Evolutionary conservation across 2,888 invertebrate genomes (phyloP).

Genomic region (Cataglyphis livida): DNA sequence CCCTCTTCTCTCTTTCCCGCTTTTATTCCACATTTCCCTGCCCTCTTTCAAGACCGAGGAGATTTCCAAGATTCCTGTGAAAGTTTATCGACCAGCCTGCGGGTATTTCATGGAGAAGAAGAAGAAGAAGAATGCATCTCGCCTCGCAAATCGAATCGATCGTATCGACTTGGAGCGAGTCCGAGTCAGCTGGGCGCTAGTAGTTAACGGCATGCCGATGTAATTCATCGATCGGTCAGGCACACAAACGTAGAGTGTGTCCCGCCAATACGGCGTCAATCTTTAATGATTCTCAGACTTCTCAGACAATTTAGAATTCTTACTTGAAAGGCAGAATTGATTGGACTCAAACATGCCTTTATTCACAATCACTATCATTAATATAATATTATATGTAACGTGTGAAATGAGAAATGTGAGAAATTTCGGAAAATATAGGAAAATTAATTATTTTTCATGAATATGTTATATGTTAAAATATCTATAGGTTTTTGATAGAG

Average conservation of each 20-base stretch:
- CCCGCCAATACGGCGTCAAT: neutral
- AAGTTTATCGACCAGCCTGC: constrained; percentile 58
- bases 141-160: constrained; percentile 71
- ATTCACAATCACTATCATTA: neutral
- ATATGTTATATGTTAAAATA: neutral
- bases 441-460: neutral
- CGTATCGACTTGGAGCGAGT: constrained; percentile 58
- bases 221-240: constrained; percentile 68
- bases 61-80: constrained; percentile 62
- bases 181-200: constrained; percentile 58
- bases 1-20: neutral
- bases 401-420: neutral
- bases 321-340: neutral
- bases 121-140: constrained; percentile 43
- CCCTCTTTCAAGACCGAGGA: constrained; percentile 33
- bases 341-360: neutral
- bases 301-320: neutral
- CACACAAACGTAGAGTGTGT: constrained; percentile 23
- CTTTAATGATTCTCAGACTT: neutral
- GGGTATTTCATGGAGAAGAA: constrained; percentile 31
- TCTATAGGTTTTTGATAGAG: neutral
- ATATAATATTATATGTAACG: neutral
- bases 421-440: too few relatives aligned
- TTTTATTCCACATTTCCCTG: neutral
- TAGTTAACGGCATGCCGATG: constrained; percentile 66